Evolutionary conservation across 2,888 invertebrate species (phyloP).

Genomic region (Ophion obscuratus): DNA sequence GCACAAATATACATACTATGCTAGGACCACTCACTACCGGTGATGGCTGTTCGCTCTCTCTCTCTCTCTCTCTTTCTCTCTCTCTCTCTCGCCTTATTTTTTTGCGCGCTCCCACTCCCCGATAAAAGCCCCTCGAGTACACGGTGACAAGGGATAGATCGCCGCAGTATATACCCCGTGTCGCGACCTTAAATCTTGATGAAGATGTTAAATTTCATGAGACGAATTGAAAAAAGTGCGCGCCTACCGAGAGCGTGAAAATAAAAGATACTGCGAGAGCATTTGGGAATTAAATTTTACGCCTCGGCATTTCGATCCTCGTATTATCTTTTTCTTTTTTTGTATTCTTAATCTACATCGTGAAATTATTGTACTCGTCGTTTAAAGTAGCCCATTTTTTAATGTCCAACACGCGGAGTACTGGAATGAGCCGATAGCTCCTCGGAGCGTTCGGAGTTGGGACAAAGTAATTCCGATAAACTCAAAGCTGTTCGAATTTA

Average conservation of each 20-base stretch:
- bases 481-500: no score
- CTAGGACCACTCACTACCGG: slow-evolving; percentile 42
- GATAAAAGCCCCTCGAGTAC: slow-evolving; percentile 67
- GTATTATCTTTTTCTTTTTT: neutral
- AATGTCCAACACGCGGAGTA: no score
- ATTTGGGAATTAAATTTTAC: slow-evolving; percentile 54
- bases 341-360: slow-evolving; percentile 11
- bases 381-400: no score
- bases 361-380: neutral
- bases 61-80: slow-evolving; percentile 13
- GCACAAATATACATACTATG: slow-evolving; percentile 77
- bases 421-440: no score
- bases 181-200: slow-evolving; percentile 69
- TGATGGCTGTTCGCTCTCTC: slow-evolving; percentile 15
- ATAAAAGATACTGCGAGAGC: slow-evolving; percentile 55
- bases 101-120: slow-evolving; percentile 52
- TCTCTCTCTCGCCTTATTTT: neutral
- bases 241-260: slow-evolving; percentile 39
- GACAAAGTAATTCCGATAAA: no score
- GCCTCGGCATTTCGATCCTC: slow-evolving; percentile 25
- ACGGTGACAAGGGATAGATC: slow-evolving; percentile 64
- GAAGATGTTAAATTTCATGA: slow-evolving; percentile 70
- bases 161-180: slow-evolving; percentile 53
- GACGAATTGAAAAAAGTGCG: slow-evolving; percentile 66
- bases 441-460: no score